These are phyloP conservation scores for Hephaestus fuliginosus DNA, from an alignment of 2,797 vertebrate species.

Conservation along the genomic window DNA sequence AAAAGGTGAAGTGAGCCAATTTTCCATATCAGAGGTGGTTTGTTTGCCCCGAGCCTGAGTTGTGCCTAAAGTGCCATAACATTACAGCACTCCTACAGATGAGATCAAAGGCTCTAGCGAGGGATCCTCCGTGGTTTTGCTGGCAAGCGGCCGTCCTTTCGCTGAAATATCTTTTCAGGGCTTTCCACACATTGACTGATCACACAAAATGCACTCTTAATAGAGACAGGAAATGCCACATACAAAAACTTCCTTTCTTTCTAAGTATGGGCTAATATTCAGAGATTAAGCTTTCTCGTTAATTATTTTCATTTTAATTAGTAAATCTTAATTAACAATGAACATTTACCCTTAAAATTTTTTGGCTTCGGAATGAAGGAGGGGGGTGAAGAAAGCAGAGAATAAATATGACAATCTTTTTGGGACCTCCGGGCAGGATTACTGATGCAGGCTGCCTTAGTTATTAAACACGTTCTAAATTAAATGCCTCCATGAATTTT, in stretches of 20 bases:
- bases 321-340: slow-evolving; percentile 99
- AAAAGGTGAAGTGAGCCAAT: slow-evolving; percentile 83
- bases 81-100: slow-evolving; percentile 86
- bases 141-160: slow-evolving; percentile 81
- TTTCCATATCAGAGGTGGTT: slow-evolving; percentile 84
- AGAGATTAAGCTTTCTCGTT: slow-evolving; percentile 95
- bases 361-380: slow-evolving; percentile 91
- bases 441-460: slow-evolving; percentile 97
- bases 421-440: slow-evolving; percentile 99
- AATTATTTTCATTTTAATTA: slow-evolving; percentile 99
- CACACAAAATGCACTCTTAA: slow-evolving; percentile 85
- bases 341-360: slow-evolving; percentile 98
- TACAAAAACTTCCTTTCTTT: slow-evolving; percentile 93
- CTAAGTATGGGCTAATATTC: slow-evolving; percentile 92
- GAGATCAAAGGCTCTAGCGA: slow-evolving; percentile 85
- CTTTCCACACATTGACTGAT: slow-evolving; percentile 85
- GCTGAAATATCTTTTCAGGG: slow-evolving; percentile 84
- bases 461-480: slow-evolving; percentile 99
- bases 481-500: slow-evolving; percentile 99
- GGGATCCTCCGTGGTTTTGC: slow-evolving; percentile 79
- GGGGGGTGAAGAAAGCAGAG: slow-evolving; percentile 89
- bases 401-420: slow-evolving; percentile 99
- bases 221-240: slow-evolving; percentile 87
- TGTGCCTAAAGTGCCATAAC: slow-evolving; percentile 85
- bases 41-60: slow-evolving; percentile 83